Conservation (phyloP, 2,888 invertebrate genomes). For the Busseola fusca region DNA sequence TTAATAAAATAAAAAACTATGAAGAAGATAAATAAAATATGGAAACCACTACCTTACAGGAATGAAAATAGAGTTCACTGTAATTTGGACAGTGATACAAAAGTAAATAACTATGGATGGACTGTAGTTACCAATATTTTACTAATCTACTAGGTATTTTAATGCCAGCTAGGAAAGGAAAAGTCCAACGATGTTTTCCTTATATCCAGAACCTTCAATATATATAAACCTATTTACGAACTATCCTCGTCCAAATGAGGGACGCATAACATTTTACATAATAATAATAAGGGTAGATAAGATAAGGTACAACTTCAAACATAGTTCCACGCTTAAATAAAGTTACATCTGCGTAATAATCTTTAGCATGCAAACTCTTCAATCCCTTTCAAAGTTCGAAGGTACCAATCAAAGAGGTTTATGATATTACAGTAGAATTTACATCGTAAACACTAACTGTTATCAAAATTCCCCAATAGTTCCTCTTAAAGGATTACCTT, state of each 20-base stretch:
- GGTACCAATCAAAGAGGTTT: constrained; percentile 87
- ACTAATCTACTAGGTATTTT: not conserved
- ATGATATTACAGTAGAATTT: constrained; percentile 87
- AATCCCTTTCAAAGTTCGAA: constrained; percentile 78
- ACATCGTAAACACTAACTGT: constrained; percentile 87
- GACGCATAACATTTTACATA: constrained; percentile 45
- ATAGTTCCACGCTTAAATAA: constrained; percentile 53
- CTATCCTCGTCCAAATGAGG: constrained; percentile 8
- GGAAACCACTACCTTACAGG: too few species aligned
- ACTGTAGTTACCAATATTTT: too few species aligned
- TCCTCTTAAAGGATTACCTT: constrained; percentile 87
- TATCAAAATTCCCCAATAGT: constrained; percentile 85
- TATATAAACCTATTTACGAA: not conserved
- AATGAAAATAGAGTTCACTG: too few species aligned
- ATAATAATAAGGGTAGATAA: constrained; percentile 38
- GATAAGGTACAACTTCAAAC: constrained; percentile 55
- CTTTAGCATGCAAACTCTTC: constrained; percentile 65
- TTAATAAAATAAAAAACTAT: too few species aligned
- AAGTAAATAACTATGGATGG: too few species aligned
- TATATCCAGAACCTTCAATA: not conserved
- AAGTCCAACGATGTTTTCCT: not conserved
- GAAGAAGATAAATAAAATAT: too few species aligned
- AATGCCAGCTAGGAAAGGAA: not conserved
- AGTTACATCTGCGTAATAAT: constrained; percentile 59
- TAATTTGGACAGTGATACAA: too few species aligned